Evolutionary conservation across 2,113 vertebrate genomes (phyloP).

Genomic region (Microcebus murinus): DNA sequence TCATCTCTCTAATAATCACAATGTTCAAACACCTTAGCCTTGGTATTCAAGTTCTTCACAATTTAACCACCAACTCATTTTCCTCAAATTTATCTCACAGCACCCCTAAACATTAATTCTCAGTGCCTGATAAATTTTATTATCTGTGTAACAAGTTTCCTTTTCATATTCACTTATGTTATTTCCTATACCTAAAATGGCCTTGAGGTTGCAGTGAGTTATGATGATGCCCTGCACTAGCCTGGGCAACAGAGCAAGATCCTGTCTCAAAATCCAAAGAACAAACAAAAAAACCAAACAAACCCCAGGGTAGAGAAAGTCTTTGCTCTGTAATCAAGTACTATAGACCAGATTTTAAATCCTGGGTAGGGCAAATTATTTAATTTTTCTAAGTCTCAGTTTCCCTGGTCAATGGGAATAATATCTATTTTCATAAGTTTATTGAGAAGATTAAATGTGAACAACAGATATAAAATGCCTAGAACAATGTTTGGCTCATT

Average conservation of each 20-base stretch:
- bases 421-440: background rate
- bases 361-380: conserved; percentile 6
- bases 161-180: background rate
- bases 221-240: no score
- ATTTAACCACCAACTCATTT: background rate
- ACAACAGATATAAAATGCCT: conserved; percentile 7
- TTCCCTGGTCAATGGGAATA: conserved; percentile 21
- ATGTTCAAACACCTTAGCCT: background rate
- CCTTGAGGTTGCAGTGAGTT: background rate
- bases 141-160: conserved; percentile 6
- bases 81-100: background rate
- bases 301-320: background rate
- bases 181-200: background rate
- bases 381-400: conserved; percentile 23
- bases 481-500: background rate
- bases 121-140: background rate
- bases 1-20: background rate
- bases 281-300: no score
- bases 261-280: no score
- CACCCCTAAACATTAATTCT: background rate
- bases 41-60: background rate
- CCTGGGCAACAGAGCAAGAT: no score
- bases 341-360: background rate
- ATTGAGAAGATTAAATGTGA: conserved; percentile 26
- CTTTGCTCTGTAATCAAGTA: conserved; percentile 46